Conservation (phyloP, 2,888 invertebrate species). For the Ceraclea dissimilis region DNA sequence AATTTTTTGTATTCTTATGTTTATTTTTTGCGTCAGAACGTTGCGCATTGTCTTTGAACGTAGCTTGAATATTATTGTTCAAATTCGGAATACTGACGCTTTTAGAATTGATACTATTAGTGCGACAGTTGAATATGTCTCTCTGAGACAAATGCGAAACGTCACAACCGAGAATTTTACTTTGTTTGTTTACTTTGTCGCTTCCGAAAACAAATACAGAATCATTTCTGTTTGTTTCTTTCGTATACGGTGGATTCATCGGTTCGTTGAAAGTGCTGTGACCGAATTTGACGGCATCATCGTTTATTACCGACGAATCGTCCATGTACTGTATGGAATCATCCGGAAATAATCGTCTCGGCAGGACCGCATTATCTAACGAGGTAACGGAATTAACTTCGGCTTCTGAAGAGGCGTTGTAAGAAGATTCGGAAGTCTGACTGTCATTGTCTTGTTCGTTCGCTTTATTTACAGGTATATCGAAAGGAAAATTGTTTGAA, state of each 20-base stretch:
- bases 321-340: slow-evolving; percentile 31
- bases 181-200: slow-evolving; percentile 38
- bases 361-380: slow-evolving; percentile 24
- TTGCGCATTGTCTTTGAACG: slow-evolving; percentile 12
- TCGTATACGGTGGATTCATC: slow-evolving; percentile 8
- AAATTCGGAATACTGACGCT: slow-evolving; percentile 3
- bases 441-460: slow-evolving; percentile 23
- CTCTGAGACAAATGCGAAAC: slow-evolving; percentile 41
- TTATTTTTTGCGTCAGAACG: slow-evolving; percentile 13
- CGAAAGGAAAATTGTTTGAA: slow-evolving; percentile 22
- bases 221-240: neutral
- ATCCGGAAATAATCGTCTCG: slow-evolving; percentile 37
- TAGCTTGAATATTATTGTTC: slow-evolving; percentile 10
- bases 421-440: slow-evolving; percentile 28
- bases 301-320: slow-evolving; percentile 12
- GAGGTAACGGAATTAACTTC: slow-evolving; percentile 28
- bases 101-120: slow-evolving; percentile 24
- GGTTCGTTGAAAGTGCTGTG: slow-evolving; percentile 15
- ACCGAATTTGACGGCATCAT: slow-evolving; percentile 8
- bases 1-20: slow-evolving; percentile 41
- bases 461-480: slow-evolving; percentile 13
- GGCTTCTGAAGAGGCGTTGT: slow-evolving; percentile 17
- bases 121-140: slow-evolving; percentile 34
- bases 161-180: slow-evolving; percentile 43
- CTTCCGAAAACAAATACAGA: slow-evolving; percentile 16